Evolutionary conservation across 1,140 invertebrate genomes (phyloP).

Genomic region (Trichomalopsis sarcophagae): DNA sequence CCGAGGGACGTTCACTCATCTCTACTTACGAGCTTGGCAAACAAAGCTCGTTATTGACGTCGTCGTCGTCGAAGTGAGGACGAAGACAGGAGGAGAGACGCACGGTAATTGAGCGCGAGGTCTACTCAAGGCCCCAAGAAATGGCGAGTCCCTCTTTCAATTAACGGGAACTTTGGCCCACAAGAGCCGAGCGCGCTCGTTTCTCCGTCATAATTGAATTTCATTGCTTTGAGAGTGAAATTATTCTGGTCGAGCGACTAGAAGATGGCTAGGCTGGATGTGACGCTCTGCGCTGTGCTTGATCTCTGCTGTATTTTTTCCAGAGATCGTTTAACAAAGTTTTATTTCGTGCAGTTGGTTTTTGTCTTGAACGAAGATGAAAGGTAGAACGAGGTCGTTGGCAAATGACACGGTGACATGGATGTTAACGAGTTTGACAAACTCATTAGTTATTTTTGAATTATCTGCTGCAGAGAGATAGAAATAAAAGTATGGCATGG

Average conservation of each 20-base stretch:
- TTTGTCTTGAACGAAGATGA: too few relatives aligned
- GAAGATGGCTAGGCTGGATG: too few relatives aligned
- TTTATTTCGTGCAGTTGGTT: not conserved
- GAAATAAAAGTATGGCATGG: too few relatives aligned
- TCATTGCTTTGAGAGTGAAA: slow-evolving; percentile 19
- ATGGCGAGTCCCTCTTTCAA: slow-evolving; percentile 25
- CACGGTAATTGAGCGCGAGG: slow-evolving; percentile 9
- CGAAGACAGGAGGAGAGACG: not conserved
- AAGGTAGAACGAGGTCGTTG: too few relatives aligned
- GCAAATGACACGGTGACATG: too few relatives aligned
- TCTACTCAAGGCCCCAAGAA: not conserved
- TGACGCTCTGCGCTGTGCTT: too few relatives aligned
- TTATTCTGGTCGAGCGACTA: not conserved
- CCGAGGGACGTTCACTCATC: not conserved
- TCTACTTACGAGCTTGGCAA: not conserved
- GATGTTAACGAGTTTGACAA: too few relatives aligned
- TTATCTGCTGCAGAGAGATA: too few relatives aligned
- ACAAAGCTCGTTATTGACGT: not conserved
- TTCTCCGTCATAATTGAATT: slow-evolving; percentile 30
- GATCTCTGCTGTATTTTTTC: not conserved
- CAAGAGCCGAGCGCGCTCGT: not conserved
- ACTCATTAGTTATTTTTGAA: too few relatives aligned
- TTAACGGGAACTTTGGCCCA: slow-evolving; percentile 24
- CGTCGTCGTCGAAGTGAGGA: too few relatives aligned
- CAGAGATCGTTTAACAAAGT: not conserved